These are phyloP conservation scores for Notamacropus eugenii DNA, from an alignment of 2,797 vertebrate species.

Conservation along the genomic window DNA sequence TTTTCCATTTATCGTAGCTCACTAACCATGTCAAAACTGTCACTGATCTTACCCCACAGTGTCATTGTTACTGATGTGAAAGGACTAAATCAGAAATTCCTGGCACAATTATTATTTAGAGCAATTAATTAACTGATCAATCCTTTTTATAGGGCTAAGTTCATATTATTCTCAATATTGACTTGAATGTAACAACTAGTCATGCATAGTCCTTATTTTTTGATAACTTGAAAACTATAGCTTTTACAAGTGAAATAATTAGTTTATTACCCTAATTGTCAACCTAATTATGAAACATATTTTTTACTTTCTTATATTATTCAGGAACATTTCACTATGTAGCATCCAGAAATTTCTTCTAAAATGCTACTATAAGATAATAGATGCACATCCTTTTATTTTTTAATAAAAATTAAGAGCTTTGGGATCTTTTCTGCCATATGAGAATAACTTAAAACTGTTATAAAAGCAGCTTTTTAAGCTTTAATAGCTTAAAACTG, in stretches of 20 bases:
- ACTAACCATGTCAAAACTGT: conserved; percentile 11
- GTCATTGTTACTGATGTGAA: conserved; percentile 22
- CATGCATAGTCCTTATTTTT: not conserved
- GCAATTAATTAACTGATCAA: conserved; percentile 22
- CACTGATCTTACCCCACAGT: conserved; percentile 14
- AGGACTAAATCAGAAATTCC: not conserved
- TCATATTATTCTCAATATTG: not conserved
- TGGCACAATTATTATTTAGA: not conserved
- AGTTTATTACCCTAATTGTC: conserved; percentile 1
- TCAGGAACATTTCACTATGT: not conserved
- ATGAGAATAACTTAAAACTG: not conserved
- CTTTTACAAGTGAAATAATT: conserved; percentile 20
- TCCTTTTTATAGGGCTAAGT: conserved; percentile 1
- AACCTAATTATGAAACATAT: conserved; percentile 8
- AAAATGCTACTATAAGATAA: conserved; percentile 31
- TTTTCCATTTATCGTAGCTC: conserved; percentile 21
- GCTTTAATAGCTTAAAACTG: not conserved
- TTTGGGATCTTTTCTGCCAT: not conserved
- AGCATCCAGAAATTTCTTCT: conserved; percentile 22
- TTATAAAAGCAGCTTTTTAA: not conserved
- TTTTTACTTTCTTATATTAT: conserved; percentile 14
- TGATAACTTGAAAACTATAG: conserved; percentile 38
- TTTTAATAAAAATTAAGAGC: conserved; percentile 29
- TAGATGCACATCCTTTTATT: not conserved
- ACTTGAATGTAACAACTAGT: not conserved